Base-by-base conservation (phyloP, 2,797 vertebrate species). In the Gymnothorax javanicus region DNA sequence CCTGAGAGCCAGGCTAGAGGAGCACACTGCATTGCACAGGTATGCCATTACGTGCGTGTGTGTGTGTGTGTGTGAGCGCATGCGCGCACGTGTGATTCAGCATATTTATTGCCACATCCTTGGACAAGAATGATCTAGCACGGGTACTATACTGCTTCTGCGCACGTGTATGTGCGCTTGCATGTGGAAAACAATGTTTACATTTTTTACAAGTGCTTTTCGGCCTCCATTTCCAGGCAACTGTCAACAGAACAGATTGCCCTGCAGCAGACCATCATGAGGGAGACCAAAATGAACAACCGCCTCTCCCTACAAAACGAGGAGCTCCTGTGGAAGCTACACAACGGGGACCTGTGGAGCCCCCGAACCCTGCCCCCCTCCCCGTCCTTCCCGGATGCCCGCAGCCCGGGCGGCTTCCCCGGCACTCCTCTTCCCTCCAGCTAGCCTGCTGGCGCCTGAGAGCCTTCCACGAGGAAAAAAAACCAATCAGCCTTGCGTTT, bases 291-390 rank as follows among this genome's bases (percentile, higher is more conserved):
- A 91, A 97, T 97, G 84, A 99, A 99, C 94, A 99, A 99, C 89
- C 96, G 98, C 0, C 93, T 99, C 62, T 99, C 98, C 2, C 98
- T 99, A 98, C 97, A 99, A 94, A 99, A 99, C 0, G 98, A 99
- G 93, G 98, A 99, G 92, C 95, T 99, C 82, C 94, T 98, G 62
- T 99, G 98, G 98, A 99, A 99, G 90, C 92, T 99, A 82, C 97
- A 99, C 91, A 99, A 99, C 0, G 97, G 98, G 0, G 97, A 98
- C 93, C 93, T 98, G 89, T 96, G 96, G 83, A 97, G 97, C 89
- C 97, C 97, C 8, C 96, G 96, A 87, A 96, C 94, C 87, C 94
- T 97, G 50, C 97, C 97, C 0, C 96, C 97, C 95, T 92, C 96
- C 0, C 94, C 96, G 50, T 96, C 97, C 84, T 96, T 96, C 84